phyloP scores from a whole-genome alignment of 1,140 invertebrate species.

The Melipona quadrifasciata region DNA sequence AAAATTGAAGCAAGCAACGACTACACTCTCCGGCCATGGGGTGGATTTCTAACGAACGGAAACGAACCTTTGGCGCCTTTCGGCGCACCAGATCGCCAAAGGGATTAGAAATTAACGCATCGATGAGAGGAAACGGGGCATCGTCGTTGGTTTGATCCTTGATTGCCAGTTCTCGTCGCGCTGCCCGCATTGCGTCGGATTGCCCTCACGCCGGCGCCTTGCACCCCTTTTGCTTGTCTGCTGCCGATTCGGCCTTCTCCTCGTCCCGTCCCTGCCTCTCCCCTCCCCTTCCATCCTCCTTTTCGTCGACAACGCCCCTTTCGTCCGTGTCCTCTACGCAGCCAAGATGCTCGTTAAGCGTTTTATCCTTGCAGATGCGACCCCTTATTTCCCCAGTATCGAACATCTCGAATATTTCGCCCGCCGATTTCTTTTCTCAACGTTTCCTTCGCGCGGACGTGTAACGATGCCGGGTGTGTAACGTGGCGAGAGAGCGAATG shows the following conservation, averaged over 20 bases:
- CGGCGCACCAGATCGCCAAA: background rate
- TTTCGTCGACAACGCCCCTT: constrained; percentile 28
- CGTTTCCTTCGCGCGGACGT: no score
- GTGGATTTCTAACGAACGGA: no score
- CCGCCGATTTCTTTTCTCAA: background rate
- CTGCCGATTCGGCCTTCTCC: constrained; percentile 8
- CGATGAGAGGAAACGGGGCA: background rate
- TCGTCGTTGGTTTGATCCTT: background rate
- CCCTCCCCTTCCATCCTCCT: background rate
- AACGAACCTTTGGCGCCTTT: background rate
- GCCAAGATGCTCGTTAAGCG: constrained; percentile 16
- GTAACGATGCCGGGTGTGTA: no score
- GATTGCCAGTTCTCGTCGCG: constrained; percentile 22
- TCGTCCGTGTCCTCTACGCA: background rate
- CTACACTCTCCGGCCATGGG: no score
- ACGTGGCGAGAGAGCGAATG: no score
- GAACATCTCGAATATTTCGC: background rate
- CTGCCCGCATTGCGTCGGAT: constrained; percentile 63
- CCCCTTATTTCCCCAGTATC: background rate
- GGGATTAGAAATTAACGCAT: background rate
- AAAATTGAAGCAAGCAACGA: no score
- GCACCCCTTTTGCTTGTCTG: constrained; percentile 18
- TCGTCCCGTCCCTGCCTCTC: background rate
- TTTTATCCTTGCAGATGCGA: background rate
- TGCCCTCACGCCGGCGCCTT: constrained; percentile 59